Base-by-base conservation (phyloP, 2,888 invertebrate genomes). In the Tinea trinotella region DNA sequence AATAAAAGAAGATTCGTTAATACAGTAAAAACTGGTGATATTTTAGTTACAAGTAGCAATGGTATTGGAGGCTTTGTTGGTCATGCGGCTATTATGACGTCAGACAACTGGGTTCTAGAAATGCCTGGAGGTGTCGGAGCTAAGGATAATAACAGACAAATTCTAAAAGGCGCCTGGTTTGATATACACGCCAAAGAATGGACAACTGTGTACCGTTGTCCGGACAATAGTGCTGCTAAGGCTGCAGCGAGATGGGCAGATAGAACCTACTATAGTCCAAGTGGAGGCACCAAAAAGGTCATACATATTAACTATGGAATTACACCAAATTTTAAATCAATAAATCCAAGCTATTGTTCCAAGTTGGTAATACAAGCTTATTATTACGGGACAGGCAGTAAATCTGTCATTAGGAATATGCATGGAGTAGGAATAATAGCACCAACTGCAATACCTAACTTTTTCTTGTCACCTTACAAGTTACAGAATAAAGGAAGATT, bases 311-410 rank as follows among this genome's bases (percentile, higher is more conserved):
- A 65, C 0, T 76, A 74, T 53, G 61, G 57, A 55, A 59, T 77
- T 1, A 67, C 60, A 5, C 56, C 65, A 0, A 62, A 68, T n/a
- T 60, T 72, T 15, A 62, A 59, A 59, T 63, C 65, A 0, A 66
- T 57, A 0, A 66, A 71, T 48, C 72, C 75, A 0, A 76, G 75
- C 54, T 75, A 76, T 53, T 75, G 74, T 59, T 76, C 74, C 0
- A 77, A 76, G 56, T 61, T 76, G 2, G 71, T 77, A 7, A 59
- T 74, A 7, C 73, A 74, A 17, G 71, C 74, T 4, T 76, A 70
- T 57, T 74, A 68, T 54, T 76, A 61, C 36, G 74, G 75, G 2
- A 70, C 70, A 0, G 70, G 70, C 0, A 62, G 59, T 1, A 67
- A 62, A 36, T 64, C 64, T 44, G 74, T 73, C 6, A 66, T 76